These are phyloP conservation scores for Sebastes iracundus DNA, from an alignment of 2,797 vertebrate species.

Conservation along the genomic window DNA sequence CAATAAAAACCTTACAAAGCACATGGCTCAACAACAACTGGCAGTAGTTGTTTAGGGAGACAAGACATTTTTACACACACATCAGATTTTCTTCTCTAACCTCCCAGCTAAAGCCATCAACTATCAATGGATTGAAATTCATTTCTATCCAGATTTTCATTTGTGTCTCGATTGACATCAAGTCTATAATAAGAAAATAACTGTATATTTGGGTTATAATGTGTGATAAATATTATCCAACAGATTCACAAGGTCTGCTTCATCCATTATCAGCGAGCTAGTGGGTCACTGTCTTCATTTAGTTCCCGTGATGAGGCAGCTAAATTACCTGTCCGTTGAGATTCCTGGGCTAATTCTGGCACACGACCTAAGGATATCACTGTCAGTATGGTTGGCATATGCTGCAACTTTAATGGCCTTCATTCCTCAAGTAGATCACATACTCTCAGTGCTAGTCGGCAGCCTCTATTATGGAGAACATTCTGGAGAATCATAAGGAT, in stretches of 20 bases:
- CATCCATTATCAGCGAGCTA: not conserved
- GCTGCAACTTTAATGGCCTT: slow-evolving; percentile 13
- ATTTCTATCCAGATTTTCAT: not conserved
- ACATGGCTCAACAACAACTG: not conserved
- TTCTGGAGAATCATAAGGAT: not conserved
- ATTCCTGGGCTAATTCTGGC: slow-evolving; percentile 52
- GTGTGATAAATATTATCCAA: not conserved
- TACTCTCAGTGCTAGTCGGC: not conserved
- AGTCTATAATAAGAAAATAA: not conserved
- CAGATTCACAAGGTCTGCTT: not conserved
- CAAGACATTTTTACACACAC: not conserved
- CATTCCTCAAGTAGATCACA: slow-evolving; percentile 1
- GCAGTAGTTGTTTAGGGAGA: not conserved
- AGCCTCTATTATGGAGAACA: not conserved
- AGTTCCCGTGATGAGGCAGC: slow-evolving; percentile 31
- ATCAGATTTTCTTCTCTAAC: not conserved
- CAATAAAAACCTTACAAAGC: not conserved
- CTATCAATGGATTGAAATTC: not conserved
- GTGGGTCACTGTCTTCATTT: slow-evolving; percentile 35
- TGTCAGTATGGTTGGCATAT: slow-evolving; percentile 17
- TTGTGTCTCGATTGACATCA: not conserved
- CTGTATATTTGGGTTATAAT: not conserved
- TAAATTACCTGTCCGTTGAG: slow-evolving; percentile 56
- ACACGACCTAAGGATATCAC: not conserved
- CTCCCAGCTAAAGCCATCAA: not conserved